phyloP scores from a whole-genome alignment of 2,797 vertebrate genomes.

The Aselliscus stoliczkanus region DNA sequence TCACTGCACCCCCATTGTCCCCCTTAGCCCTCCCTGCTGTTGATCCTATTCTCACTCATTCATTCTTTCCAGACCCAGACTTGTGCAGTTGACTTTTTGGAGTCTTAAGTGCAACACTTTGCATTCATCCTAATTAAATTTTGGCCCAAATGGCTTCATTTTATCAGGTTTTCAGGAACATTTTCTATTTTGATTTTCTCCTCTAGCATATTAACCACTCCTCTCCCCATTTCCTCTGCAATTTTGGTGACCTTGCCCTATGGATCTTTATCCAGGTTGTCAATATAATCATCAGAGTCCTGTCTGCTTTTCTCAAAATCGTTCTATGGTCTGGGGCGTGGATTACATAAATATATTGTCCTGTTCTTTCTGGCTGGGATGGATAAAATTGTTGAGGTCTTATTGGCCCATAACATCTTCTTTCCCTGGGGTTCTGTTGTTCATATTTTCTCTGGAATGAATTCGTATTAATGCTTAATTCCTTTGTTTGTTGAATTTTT shows the following conservation, averaged over 20 bases:
- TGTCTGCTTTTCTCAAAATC: constrained; percentile 68
- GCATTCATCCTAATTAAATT: constrained; percentile 30
- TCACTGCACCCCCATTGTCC: neutral
- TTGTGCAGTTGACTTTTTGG: neutral
- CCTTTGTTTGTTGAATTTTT: neutral
- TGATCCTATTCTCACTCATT: neutral
- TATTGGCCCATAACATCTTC: constrained; percentile 62
- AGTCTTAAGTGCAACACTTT: neutral
- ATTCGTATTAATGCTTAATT: constrained; percentile 27
- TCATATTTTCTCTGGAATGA: constrained; percentile 35
- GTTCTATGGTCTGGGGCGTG: constrained; percentile 72
- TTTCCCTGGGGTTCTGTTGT: constrained; percentile 60
- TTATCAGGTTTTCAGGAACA: constrained; percentile 31
- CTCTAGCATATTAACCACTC: neutral
- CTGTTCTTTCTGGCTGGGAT: constrained; percentile 72
- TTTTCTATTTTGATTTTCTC: constrained; percentile 32
- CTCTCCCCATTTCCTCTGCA: neutral
- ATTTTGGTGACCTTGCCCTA: neutral
- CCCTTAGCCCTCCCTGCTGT: neutral
- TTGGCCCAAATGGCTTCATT: constrained; percentile 44
- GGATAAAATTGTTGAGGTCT: constrained; percentile 60
- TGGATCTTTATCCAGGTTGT: constrained; percentile 4
- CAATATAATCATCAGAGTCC: constrained; percentile 29
- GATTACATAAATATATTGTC: constrained; percentile 73
- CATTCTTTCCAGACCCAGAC: neutral